Percentiles rank a stretch among this genome's conserved stretches.
phyloP scores from a whole-genome alignment of 1,140 invertebrate genomes.

The Panonychus citri region DNA sequence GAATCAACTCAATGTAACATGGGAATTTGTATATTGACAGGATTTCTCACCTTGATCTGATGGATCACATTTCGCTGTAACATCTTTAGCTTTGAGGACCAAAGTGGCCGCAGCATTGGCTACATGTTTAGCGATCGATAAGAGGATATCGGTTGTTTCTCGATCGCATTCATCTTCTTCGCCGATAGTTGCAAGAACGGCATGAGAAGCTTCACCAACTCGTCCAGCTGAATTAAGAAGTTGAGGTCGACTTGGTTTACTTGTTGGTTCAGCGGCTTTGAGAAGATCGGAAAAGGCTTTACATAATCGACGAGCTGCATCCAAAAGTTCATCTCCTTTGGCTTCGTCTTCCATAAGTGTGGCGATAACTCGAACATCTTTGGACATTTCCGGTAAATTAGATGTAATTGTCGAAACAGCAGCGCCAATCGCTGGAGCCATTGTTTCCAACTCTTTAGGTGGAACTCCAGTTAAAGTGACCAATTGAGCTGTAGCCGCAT shows the following conservation, averaged over 20 bases:
- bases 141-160: slow-evolving; percentile 41
- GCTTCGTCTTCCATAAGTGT: slow-evolving; percentile 65
- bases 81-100: slow-evolving; percentile 78
- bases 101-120: slow-evolving; percentile 87
- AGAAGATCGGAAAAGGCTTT: slow-evolving; percentile 82
- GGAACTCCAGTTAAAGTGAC: slow-evolving; percentile 68
- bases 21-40: too few relatives aligned
- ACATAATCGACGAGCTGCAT: slow-evolving; percentile 78
- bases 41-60: slow-evolving; percentile 14
- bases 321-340: slow-evolving; percentile 59
- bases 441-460: slow-evolving; percentile 32
- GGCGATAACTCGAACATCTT: slow-evolving; percentile 79
- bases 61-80: slow-evolving; percentile 56
- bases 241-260: slow-evolving; percentile 72
- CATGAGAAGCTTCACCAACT: slow-evolving; percentile 83
- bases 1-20: slow-evolving; percentile 8
- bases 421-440: slow-evolving; percentile 82
- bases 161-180: slow-evolving; percentile 54
- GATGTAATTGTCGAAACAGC: slow-evolving; percentile 91
- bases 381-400: slow-evolving; percentile 85
- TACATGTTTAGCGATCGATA: slow-evolving; percentile 77
- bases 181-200: slow-evolving; percentile 79
- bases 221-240: slow-evolving; percentile 75
- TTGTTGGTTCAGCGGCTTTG: slow-evolving; percentile 74
- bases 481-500: slow-evolving; percentile 89